Percentiles rank a stretch among this genome's conserved stretches.
phyloP scores from a whole-genome alignment of 2,113 vertebrate species.

The Oreocharis arfaki region DNA sequence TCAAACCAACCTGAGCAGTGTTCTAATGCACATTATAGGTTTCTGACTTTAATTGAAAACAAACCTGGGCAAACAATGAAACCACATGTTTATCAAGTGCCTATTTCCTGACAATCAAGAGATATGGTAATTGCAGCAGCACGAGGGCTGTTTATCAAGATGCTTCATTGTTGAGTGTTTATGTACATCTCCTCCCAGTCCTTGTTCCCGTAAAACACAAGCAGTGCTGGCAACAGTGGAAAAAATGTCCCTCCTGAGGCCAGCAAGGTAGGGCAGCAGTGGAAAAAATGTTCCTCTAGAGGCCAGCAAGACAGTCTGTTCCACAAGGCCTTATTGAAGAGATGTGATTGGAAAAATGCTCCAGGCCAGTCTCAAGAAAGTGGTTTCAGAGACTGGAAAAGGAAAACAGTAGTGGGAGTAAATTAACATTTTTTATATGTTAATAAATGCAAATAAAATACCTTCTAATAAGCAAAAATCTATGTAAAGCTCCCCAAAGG shows the following conservation, averaged over 20 bases:
- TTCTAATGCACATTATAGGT: neutral
- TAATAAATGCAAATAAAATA: neutral
- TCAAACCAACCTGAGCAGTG: neutral
- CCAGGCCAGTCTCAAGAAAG: neutral
- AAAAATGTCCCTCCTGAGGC: neutral
- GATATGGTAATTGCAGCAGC: neutral
- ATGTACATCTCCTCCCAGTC: neutral
- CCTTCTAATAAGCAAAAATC: neutral
- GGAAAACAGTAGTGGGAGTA: neutral
- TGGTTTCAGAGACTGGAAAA: neutral
- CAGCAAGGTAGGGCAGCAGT: neutral
- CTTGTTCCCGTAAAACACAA: neutral
- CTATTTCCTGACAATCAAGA: neutral
- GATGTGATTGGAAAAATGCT: neutral
- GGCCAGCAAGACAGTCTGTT: neutral
- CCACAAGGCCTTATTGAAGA: neutral
- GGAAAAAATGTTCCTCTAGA: neutral
- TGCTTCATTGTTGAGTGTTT: neutral
- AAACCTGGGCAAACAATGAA: neutral
- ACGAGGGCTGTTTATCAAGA: neutral
- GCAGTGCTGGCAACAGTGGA: neutral
- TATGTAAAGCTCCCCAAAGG: neutral
- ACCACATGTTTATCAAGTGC: neutral
- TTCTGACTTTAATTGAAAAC: slow-evolving; percentile 14
- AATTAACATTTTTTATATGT: neutral